phyloP scores from a whole-genome alignment of 2,888 invertebrate species.

The Thalpophila matura region DNA sequence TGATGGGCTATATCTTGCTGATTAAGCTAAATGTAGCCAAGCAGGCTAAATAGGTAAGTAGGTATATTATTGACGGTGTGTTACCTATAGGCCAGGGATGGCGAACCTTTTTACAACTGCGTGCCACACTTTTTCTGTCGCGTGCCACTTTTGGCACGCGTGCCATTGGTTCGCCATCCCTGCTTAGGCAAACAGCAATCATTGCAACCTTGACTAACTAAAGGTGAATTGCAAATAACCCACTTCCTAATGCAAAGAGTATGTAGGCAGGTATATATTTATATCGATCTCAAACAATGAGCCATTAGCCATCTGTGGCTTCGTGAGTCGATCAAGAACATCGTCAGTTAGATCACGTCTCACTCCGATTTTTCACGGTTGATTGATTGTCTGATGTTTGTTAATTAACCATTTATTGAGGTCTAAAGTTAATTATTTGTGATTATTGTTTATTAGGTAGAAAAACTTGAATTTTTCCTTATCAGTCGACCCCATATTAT shows the following conservation, averaged over 20 bases:
- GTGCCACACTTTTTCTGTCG: too few species aligned
- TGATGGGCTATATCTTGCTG: too few species aligned
- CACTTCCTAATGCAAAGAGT: constrained; percentile 19
- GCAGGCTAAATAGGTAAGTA: too few species aligned
- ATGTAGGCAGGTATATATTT: background rate
- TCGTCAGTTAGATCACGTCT: constrained; percentile 30
- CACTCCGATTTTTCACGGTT: constrained; percentile 1
- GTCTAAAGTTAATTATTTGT: constrained; percentile 22
- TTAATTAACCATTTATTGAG: constrained; percentile 36
- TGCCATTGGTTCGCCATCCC: too few species aligned
- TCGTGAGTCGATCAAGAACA: constrained; percentile 15
- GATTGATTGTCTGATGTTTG: constrained; percentile 27
- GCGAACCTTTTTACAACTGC: too few species aligned
- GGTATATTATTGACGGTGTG: too few species aligned
- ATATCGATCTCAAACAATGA: constrained; percentile 43
- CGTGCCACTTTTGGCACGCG: too few species aligned
- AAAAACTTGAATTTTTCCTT: constrained; percentile 24
- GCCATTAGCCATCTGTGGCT: constrained; percentile 23
- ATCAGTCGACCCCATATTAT: constrained; percentile 20
- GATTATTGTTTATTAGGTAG: constrained; percentile 2
- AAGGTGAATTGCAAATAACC: constrained; percentile 4
- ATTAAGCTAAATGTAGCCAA: too few species aligned
- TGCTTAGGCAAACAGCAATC: too few species aligned
- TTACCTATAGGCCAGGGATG: too few species aligned
- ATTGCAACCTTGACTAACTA: background rate